phyloP scores from a whole-genome alignment of 2,888 invertebrate genomes.

The Archips xylosteana region DNA sequence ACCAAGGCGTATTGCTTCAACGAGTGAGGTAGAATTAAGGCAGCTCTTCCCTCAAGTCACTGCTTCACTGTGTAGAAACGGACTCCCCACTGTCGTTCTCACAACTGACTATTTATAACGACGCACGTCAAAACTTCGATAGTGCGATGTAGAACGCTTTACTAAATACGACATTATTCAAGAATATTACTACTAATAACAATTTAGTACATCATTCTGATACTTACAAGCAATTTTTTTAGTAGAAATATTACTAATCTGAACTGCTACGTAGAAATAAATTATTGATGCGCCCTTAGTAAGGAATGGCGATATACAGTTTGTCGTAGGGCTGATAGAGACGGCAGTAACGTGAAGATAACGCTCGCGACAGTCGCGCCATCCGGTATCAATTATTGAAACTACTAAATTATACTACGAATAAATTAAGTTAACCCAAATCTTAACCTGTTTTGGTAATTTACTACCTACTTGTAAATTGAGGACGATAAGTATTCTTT shows the following conservation, averaged over 20 bases:
- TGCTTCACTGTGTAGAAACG: slow-evolving; percentile 44
- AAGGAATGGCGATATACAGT: slow-evolving; percentile 20
- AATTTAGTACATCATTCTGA: neutral
- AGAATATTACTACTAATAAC: neutral
- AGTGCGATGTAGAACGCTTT: slow-evolving; percentile 34
- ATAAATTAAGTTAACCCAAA: neutral
- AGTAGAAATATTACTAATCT: neutral
- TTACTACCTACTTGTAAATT: neutral
- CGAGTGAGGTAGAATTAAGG: slow-evolving; percentile 36
- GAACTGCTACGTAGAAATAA: neutral
- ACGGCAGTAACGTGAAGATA: slow-evolving; percentile 11
- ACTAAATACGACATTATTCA: neutral
- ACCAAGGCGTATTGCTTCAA: slow-evolving; percentile 29
- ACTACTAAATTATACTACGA: slow-evolving; percentile 15
- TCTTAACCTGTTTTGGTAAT: neutral
- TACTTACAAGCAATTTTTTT: neutral
- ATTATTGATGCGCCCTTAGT: slow-evolving; percentile 15
- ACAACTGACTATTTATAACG: slow-evolving; percentile 13
- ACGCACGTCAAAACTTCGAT: slow-evolving; percentile 25
- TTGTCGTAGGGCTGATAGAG: slow-evolving; percentile 12
- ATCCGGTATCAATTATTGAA: slow-evolving; percentile 29
- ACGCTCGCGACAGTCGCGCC: slow-evolving; percentile 25
- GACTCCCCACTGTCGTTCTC: slow-evolving; percentile 16
- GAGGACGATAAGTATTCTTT: neutral
- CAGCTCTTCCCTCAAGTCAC: slow-evolving; percentile 41